A percentile compares a stretch with the other conserved stretches of the same genome.
These are phyloP conservation scores for Drosophila kanapiae DNA, from an alignment of 1,140 invertebrate genomes.

Conservation along the genomic window DNA sequence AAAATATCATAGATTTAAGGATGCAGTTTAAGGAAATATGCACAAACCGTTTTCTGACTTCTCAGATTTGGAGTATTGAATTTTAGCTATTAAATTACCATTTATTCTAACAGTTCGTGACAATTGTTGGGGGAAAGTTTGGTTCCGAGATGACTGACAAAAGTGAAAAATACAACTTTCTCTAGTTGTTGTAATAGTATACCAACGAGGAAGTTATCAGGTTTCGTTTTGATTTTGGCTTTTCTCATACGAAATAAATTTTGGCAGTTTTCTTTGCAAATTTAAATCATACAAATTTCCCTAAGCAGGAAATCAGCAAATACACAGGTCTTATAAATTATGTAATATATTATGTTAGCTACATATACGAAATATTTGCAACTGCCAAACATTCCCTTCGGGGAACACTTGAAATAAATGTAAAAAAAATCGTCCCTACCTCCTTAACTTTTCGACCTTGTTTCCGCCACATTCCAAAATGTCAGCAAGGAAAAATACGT, in stretches of 20 bases:
- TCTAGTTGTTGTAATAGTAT: not conserved
- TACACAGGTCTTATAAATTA: slow-evolving; percentile 5
- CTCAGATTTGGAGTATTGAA: slow-evolving; percentile 15
- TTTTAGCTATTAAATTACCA: not conserved
- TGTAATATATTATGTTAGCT: slow-evolving; percentile 10
- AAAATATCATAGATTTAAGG: not conserved
- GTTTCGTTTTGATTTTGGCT: not conserved
- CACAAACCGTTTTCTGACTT: not conserved
- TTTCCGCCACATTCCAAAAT: slow-evolving; percentile 33
- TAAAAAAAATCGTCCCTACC: slow-evolving; percentile 16
- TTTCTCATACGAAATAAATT: not conserved
- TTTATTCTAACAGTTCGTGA: slow-evolving; percentile 29
- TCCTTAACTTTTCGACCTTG: slow-evolving; percentile 20
- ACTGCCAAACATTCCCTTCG: slow-evolving; percentile 2
- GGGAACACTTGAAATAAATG: slow-evolving; percentile 10
- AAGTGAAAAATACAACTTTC: slow-evolving; percentile 21
- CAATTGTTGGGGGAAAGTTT: slow-evolving; percentile 1
- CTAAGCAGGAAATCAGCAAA: too few species aligned
- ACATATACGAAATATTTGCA: slow-evolving; percentile 10
- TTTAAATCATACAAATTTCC: not conserved
- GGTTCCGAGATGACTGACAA: not conserved
- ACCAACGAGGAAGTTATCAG: slow-evolving; percentile 1
- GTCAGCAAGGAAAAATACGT: slow-evolving; percentile 24
- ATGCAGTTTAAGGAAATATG: slow-evolving; percentile 5
- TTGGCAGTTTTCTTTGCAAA: not conserved